Base-by-base conservation (phyloP, 1,140 invertebrate species). In the Gyrodactylus salaris region DNA sequence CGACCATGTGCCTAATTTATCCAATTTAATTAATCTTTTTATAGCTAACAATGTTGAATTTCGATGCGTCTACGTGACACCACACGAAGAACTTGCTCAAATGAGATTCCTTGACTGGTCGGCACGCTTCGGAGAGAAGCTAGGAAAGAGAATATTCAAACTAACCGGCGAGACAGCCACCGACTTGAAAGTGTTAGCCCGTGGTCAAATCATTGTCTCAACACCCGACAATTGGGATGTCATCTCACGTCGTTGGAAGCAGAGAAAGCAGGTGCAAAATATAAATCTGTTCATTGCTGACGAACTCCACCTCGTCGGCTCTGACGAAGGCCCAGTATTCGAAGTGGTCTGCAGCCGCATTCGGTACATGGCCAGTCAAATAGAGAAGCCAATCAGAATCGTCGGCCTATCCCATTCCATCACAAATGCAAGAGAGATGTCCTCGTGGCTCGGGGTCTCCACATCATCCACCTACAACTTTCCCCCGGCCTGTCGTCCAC, bases 171-270 rank as follows among this genome's bases (percentile, higher is more conserved):
- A 99, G 83, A 95, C 92, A 0, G 89, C 89, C 0, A 94, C 90
- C 0, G 95, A 99, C 83, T 84, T 97, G 74, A 98, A 98, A 78
- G 79, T 94, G 1, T 74, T 85, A 1, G 82, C 83, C 25, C 88
- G 91, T 79, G 92, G 89, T 21, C 89, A 97, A 80, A 86, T 99
- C 24, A 88, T 99, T 2, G 87, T 99, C 73, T 88, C 89, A 20
- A 97, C 92, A 0, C 91, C 93, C 0, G 93, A 98, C 76, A 93
- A 95, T 77, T 99, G 95, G 95, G 94, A 99, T 81, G 89, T 98
- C 7, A 81, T 99, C 0, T 98, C 94, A 0, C 83, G 95, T 75
- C 84, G 94, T 75, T 99, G 95, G 95, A 99, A 98, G 78, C 91
- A 97, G 77, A 84, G 94, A 1, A 96, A 96, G 79, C 93, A 94